Percentiles rank a stretch among this genome's conserved stretches.
phyloP scores from a whole-genome alignment of 2,888 invertebrate species.

The Lepeophtheirus nordmannii region DNA sequence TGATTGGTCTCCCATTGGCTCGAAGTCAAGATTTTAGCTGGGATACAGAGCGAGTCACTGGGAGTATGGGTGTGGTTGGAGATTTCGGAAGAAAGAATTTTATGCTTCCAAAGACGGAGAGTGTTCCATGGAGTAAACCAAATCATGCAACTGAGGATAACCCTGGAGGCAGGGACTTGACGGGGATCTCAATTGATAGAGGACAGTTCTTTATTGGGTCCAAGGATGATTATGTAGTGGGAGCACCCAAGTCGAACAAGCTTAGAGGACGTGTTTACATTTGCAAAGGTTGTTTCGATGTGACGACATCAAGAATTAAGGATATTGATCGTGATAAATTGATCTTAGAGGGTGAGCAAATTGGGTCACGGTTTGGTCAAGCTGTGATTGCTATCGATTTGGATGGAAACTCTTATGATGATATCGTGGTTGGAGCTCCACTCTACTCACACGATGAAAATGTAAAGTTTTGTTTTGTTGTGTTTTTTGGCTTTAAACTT shows the following conservation, averaged over 20 bases:
- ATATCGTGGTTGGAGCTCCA: conserved; percentile 3
- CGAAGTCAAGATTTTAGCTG: neutral
- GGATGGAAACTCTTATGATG: neutral
- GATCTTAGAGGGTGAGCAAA: neutral
- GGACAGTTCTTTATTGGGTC: neutral
- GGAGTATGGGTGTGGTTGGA: neutral
- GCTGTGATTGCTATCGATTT: neutral
- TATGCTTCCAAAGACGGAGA: neutral
- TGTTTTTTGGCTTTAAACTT: neutral
- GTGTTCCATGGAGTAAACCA: neutral
- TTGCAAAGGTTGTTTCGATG: neutral
- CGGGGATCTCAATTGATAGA: neutral
- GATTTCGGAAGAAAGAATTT: neutral
- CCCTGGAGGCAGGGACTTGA: neutral
- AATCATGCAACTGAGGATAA: neutral
- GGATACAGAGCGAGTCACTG: neutral
- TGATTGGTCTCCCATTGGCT: neutral
- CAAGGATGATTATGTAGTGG: neutral
- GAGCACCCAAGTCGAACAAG: neutral
- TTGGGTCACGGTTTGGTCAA: neutral
- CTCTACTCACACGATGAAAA: neutral
- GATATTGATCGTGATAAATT: neutral
- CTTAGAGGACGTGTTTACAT: neutral
- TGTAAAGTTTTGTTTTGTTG: neutral
- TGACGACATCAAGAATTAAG: neutral